Evolutionary conservation across 2,888 invertebrate genomes (phyloP).

Genomic region (Mongoloraphidia duomilia): DNA sequence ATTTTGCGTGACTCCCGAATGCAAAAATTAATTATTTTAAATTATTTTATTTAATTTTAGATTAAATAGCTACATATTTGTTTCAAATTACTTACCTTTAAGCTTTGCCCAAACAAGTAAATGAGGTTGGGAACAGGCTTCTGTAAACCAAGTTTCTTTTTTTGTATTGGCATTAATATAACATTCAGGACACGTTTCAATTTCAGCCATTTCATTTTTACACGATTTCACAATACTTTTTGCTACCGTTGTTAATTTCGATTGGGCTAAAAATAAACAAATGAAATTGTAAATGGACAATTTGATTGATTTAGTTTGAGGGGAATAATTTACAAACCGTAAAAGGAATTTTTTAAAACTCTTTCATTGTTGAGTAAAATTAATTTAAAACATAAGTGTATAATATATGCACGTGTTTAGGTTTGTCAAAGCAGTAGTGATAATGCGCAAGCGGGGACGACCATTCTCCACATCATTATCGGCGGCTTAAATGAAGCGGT

Average conservation of each 20-base stretch:
- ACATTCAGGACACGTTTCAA: constrained; percentile 88
- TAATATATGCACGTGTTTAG: too few species aligned
- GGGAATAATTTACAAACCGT: too few species aligned
- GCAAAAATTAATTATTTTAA: too few species aligned
- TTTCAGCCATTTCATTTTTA: constrained; percentile 78
- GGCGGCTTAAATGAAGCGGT: too few species aligned
- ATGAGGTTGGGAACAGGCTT: constrained; percentile 83
- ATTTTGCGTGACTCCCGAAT: background rate
- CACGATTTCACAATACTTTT: constrained; percentile 70
- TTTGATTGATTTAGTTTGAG: too few species aligned
- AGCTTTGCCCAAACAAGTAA: constrained; percentile 90
- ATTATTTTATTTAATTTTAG: too few species aligned
- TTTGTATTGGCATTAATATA: constrained; percentile 74
- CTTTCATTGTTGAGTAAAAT: too few species aligned
- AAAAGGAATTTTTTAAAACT: too few species aligned
- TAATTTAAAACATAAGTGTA: constrained; percentile 6
- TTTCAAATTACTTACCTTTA: constrained; percentile 42
- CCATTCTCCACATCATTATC: too few species aligned
- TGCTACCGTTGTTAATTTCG: constrained; percentile 62
- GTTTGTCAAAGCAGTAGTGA: too few species aligned
- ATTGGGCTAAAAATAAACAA: constrained; percentile 44
- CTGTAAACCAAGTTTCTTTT: constrained; percentile 75
- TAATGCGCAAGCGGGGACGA: too few species aligned
- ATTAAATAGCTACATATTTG: too few species aligned
- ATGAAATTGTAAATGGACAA: background rate